Percentiles rank a stretch among this genome's conserved stretches.
Evolutionary conservation across 2,797 vertebrate species (phyloP).

Genomic region (Enteromius unitaeniatus): DNA sequence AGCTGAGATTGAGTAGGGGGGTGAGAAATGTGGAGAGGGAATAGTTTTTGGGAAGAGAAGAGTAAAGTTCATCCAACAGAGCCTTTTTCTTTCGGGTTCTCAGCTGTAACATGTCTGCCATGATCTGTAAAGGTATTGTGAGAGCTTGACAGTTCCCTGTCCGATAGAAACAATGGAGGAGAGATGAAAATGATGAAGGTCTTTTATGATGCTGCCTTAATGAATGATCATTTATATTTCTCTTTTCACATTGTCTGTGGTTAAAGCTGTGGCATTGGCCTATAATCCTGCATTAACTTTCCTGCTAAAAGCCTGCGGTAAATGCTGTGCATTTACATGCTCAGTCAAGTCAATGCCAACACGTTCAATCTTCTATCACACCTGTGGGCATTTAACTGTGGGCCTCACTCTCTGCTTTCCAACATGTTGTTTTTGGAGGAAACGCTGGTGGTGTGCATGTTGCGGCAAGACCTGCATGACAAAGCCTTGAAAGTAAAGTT

Average conservation of each 20-base stretch:
- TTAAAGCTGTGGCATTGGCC: conserved; percentile 2
- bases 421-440: conserved; percentile 48
- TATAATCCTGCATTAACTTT: conserved; percentile 24
- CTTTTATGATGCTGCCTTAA: background rate
- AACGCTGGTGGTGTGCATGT: conserved; percentile 47
- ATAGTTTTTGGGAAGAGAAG: conserved; percentile 15
- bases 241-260: conserved; percentile 19
- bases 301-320: background rate
- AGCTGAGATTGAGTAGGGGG: conserved; percentile 38
- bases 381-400: conserved; percentile 54
- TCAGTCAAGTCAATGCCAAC: conserved; percentile 34
- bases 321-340: background rate
- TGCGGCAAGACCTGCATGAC: conserved; percentile 52
- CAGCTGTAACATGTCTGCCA: conserved; percentile 14
- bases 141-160: background rate
- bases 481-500: conserved; percentile 49
- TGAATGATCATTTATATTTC: conserved; percentile 9
- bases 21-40: background rate
- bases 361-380: conserved; percentile 46
- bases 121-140: background rate
- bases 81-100: background rate
- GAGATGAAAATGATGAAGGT: background rate
- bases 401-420: conserved; percentile 42
- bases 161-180: conserved; percentile 2
- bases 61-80: conserved; percentile 28